Conservation (phyloP, 2,888 invertebrate genomes). For the Drosophila bunnanda region DNA sequence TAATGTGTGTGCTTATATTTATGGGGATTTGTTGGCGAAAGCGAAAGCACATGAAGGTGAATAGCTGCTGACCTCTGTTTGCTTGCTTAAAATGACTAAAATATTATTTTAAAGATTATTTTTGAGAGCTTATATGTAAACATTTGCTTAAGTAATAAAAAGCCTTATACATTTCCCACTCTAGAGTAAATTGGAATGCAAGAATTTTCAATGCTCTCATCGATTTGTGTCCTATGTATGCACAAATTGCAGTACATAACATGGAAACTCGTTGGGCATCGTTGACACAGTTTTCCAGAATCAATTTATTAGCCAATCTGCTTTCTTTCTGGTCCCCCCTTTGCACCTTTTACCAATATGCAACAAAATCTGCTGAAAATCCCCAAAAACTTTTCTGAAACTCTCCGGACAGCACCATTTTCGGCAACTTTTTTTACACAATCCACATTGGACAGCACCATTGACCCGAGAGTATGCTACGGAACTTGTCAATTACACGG, state of each 20-base stretch:
- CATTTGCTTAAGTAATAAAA: not conserved
- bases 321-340: not conserved
- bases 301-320: conserved; percentile 33
- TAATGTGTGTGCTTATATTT: conserved; percentile 22
- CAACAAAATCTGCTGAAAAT: conserved; percentile 30
- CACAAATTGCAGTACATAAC: no score
- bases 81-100: not conserved
- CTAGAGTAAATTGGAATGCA: not conserved
- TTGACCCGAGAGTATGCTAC: conserved; percentile 58
- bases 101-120: not conserved
- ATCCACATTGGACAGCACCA: conserved; percentile 17
- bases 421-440: conserved; percentile 9
- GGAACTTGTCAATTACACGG: conserved; percentile 71
- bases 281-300: conserved; percentile 26
- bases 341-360: conserved; percentile 5
- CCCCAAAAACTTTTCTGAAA: conserved; percentile 25
- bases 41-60: conserved; percentile 26
- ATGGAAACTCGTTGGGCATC: conserved; percentile 18
- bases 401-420: conserved; percentile 12
- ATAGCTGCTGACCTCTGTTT: conserved; percentile 10
- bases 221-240: conserved; percentile 6
- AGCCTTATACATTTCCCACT: not conserved
- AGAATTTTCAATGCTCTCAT: not conserved
- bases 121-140: not conserved
- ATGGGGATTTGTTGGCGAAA: conserved; percentile 16